Percentiles rank a stretch among this genome's conserved stretches.
Conservation (phyloP, 2,797 vertebrate species). For the Phoxinus dragarum region DNA sequence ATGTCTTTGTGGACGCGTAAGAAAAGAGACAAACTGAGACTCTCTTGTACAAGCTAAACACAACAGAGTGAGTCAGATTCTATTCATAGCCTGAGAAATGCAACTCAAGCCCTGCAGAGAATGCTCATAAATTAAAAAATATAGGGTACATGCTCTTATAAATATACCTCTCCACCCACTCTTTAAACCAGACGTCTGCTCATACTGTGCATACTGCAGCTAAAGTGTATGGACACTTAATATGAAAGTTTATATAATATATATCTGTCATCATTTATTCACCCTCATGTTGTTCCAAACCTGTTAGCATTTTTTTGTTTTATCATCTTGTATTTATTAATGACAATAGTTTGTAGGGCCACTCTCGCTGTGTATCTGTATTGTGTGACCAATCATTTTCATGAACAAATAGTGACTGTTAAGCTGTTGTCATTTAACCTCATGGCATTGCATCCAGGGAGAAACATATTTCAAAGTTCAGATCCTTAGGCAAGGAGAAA, state of each 20-base stretch:
- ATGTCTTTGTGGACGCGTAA: not conserved
- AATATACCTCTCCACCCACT: conserved; percentile 19
- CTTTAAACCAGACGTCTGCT: not conserved
- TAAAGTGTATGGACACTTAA: not conserved
- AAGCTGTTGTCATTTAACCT: not conserved
- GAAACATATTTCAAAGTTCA: conserved; percentile 7
- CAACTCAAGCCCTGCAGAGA: conserved; percentile 59
- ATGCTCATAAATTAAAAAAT: conserved; percentile 36
- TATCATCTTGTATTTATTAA: not conserved
- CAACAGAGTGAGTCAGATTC: conserved; percentile 74
- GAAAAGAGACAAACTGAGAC: not conserved
- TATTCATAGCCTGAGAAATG: conserved; percentile 73
- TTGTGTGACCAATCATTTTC: not conserved
- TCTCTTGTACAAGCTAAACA: conserved; percentile 73
- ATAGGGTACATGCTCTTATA: conserved; percentile 29
- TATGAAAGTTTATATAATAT: too few relatives aligned
- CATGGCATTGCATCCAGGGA: not conserved
- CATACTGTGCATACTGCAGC: not conserved
- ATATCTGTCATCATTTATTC: not conserved
- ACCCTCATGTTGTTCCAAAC: not conserved
- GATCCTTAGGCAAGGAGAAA: not conserved
- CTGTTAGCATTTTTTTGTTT: not conserved
- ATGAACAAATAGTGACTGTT: not conserved
- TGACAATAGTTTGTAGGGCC: not conserved
- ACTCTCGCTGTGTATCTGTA: not conserved